A percentile compares a stretch with the other conserved stretches of the same genome.
Conservation (phyloP, 2,113 vertebrate species). For the Sturnus vulgaris region DNA sequence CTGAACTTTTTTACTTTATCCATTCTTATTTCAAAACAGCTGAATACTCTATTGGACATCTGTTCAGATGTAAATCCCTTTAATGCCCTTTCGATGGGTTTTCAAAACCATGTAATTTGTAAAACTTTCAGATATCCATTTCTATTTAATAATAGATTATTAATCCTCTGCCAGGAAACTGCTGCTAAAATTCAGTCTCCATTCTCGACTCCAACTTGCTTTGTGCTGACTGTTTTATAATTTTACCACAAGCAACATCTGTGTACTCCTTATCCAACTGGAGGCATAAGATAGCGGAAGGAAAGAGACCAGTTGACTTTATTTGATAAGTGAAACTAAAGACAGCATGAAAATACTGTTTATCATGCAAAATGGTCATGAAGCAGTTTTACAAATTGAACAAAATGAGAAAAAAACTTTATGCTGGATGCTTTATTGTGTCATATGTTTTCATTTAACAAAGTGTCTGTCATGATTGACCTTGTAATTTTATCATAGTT, state of each 20-base stretch:
- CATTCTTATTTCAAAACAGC: background rate
- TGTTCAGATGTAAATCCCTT: background rate
- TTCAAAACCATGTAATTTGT: background rate
- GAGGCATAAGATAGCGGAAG: background rate
- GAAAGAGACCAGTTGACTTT: background rate
- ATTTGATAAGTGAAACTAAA: background rate
- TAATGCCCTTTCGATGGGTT: background rate
- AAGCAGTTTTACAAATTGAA: background rate
- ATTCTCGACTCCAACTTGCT: background rate
- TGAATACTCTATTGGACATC: background rate
- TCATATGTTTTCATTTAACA: constrained; percentile 5
- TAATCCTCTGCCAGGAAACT: background rate
- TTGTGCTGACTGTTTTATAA: background rate
- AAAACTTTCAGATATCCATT: background rate
- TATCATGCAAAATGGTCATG: background rate
- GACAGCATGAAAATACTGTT: background rate
- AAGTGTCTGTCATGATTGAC: background rate
- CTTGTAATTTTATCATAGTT: background rate
- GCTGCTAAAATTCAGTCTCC: background rate
- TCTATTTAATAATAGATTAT: background rate
- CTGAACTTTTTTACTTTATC: background rate
- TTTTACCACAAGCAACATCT: background rate
- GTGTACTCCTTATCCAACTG: background rate
- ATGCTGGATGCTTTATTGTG: background rate
- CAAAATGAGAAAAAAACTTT: background rate